Base-by-base conservation (phyloP, 2,113 vertebrate genomes). In the Cephalopholis sonnerati region DNA sequence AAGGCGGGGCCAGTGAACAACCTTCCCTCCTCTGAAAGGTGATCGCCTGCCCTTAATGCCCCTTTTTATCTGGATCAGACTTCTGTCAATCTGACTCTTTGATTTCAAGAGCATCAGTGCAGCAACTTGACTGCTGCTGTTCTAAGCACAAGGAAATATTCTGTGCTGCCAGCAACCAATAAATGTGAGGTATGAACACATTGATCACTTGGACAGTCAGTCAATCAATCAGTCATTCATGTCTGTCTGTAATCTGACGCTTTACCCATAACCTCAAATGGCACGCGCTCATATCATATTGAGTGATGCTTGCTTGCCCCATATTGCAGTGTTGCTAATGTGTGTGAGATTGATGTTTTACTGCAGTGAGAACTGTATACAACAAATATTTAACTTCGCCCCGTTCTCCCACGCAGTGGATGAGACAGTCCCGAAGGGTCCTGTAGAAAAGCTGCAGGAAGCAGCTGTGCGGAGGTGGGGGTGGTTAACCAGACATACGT, bases 221-320 rank as follows among this genome's bases (percentile, higher is more conserved):
- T 82, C 77, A 64, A 74, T 83, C 84, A 48, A 27, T 71, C 27
- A 13, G 17, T 70, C 29, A 69, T 36, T 24, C 12, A 39, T 54
- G 63, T 71, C 46, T 15, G 62, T 62, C 57, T 70, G 39, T 74
- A 74, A 84, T 79, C 75, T 72, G 76, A 67, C 69, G 87, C 58
- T 77, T 83, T 62, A 65, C 46, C 74, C 69, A 59, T 88, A 87
- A 73, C 79, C 54, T 70, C 51, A 70, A 87, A 68, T 68, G 36
- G 41, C 46, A 63, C 36, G 54, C 7, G 1, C 64, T 82, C 15
- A 58, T 12, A 46, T 46, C 61, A 13, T 81, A 84, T 58, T 79
- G 71, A 86, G 46, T 69, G 77, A 68, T n/a, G 27, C 25, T 83
- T 24, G 36, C 53, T 74, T 46, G 22, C 53, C 48, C 22, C 36